These are phyloP conservation scores for Spinibarbus caldwelli DNA, from an alignment of 2,797 vertebrate genomes.

Conservation along the genomic window DNA sequence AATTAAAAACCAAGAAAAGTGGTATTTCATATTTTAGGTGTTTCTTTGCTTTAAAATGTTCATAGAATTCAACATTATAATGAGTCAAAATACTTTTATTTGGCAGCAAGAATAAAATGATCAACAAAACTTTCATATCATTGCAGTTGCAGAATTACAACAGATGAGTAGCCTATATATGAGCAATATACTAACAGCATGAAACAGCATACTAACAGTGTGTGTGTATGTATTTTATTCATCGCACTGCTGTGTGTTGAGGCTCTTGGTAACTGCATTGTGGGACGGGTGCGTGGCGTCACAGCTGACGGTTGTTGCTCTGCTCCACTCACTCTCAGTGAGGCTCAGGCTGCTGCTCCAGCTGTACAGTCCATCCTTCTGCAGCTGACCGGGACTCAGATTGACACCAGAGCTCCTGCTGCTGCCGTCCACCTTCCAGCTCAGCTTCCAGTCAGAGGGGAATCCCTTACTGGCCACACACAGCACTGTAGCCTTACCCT, in stretches of 20 bases:
- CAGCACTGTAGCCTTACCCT: slow-evolving; percentile 57
- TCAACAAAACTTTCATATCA: neutral
- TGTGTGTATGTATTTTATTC: too few relatives aligned
- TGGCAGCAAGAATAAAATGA: neutral
- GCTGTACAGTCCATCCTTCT: slow-evolving; percentile 63
- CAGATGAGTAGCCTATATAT: neutral
- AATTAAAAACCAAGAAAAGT: too few relatives aligned
- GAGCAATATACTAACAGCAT: neutral
- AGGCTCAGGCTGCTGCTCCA: slow-evolving; percentile 69
- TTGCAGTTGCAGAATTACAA: neutral
- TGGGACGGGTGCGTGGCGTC: slow-evolving; percentile 44
- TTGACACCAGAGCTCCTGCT: slow-evolving; percentile 50
- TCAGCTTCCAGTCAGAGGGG: slow-evolving; percentile 57
- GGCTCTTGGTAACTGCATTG: slow-evolving; percentile 34
- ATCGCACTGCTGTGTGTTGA: neutral
- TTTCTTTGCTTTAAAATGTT: too few relatives aligned
- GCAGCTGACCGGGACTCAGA: slow-evolving; percentile 50
- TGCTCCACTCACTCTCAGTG: slow-evolving; percentile 46
- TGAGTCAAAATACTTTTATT: slow-evolving; percentile 11
- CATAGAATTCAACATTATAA: neutral
- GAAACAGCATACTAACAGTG: neutral
- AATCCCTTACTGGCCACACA: slow-evolving; percentile 66
- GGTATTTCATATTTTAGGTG: too few relatives aligned
- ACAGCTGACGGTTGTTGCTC: slow-evolving; percentile 34
- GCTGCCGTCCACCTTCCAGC: slow-evolving; percentile 29